Base-by-base conservation (phyloP, 1,140 invertebrate genomes). In the Drosophila burlai region DNA sequence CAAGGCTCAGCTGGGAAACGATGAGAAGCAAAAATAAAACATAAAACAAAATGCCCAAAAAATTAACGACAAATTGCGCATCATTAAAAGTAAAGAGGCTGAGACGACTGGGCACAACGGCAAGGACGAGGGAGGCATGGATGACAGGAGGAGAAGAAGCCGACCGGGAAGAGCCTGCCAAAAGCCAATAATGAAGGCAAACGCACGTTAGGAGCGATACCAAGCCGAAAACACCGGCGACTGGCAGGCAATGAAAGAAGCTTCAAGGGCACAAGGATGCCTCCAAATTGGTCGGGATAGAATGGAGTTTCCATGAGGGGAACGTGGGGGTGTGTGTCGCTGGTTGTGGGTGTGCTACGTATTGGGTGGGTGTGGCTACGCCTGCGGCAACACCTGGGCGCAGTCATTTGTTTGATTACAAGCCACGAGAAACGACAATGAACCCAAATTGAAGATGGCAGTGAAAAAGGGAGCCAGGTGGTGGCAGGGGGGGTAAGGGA, bases 401-500 rank as follows among this genome's bases (percentile, higher is more conserved):
- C 83, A 89, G 64, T 87, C 84, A 89, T 87, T 87, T 89, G 79
- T 87, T 87, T 87, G 83, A 87, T 89, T 87, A 87, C 84, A 87
- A 76, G 67, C 73, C 77, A 77, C 36, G 47, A 67, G 47, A 82
- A 76, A 76, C 75, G 68, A 82, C 78, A 85, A 69, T 65, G 73
- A 78, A 58, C 46, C 69, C 61, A 58, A 80, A 45, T 61, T 38
- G 36, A 63, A 80, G 71, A 76, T 50, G 62, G 29, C 40, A 80
- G 55, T 55, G 55, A 66, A 58, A 49, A 67, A 42, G 40, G 62
- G 36, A 11, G 42, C 6, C n/a, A 49, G n/a, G 50, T 36, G n/a
- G 38, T 7, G n/a, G 40, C n/a, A 47, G 13, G 29, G 40, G 18
- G 15, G 8, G 34, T 4, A 11, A 4, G 34, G 34, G 24, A 21